Evolutionary conservation across 2,888 invertebrate genomes (phyloP).

Genomic region (Mesopsocus fuscifrons): DNA sequence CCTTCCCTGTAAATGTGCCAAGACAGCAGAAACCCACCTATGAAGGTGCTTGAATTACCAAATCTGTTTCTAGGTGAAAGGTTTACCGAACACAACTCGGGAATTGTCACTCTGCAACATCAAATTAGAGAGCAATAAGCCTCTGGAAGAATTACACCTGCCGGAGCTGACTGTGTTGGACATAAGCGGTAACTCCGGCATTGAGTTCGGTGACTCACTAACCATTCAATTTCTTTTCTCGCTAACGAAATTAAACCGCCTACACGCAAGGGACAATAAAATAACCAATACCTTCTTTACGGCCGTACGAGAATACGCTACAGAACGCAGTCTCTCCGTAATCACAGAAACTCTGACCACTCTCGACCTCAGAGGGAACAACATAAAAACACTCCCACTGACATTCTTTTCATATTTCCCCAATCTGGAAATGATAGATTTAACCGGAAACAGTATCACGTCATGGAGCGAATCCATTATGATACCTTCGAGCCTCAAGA

Average conservation of each 20-base stretch:
- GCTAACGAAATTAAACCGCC: background rate
- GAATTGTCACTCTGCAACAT: constrained; percentile 7
- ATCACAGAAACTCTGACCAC: constrained; percentile 23
- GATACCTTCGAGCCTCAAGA: constrained; percentile 24
- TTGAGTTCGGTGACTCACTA: background rate
- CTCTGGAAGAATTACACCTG: too few species aligned
- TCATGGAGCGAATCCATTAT: constrained; percentile 33
- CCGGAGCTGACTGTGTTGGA: constrained; percentile 1
- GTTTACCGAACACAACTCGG: too few species aligned
- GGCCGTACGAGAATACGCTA: background rate
- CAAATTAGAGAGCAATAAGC: constrained; percentile 2
- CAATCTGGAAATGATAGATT: constrained; percentile 29
- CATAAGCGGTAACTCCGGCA: constrained; percentile 9
- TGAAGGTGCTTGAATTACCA: too few species aligned
- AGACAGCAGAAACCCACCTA: too few species aligned
- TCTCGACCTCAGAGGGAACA: constrained; percentile 31
- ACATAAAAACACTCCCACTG: constrained; percentile 25
- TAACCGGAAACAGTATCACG: constrained; percentile 32
- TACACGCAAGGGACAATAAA: background rate
- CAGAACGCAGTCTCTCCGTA: background rate
- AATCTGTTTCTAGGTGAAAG: background rate
- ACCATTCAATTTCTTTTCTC: background rate
- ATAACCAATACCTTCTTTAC: background rate
- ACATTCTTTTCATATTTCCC: constrained; percentile 23
- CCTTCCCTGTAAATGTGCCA: too few species aligned